phyloP scores from a whole-genome alignment of 2,888 invertebrate species.

The Metalampra italica region DNA sequence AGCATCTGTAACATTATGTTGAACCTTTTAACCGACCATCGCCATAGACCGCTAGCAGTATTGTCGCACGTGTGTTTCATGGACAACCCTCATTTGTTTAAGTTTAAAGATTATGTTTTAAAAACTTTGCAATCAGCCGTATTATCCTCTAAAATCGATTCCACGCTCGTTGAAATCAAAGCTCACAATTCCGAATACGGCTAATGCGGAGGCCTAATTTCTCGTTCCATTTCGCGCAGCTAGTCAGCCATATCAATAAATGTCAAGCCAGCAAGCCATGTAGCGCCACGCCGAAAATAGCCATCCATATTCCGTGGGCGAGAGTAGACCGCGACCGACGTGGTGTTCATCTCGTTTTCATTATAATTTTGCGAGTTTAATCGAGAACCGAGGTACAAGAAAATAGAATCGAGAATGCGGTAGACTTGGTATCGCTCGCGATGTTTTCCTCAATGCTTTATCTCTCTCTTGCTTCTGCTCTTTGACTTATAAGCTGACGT shows the following conservation, averaged over 20 bases:
- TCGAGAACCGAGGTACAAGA: constrained; percentile 1
- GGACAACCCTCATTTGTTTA: no score
- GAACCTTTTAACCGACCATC: no score
- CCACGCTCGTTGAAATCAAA: neutral
- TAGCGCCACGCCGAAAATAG: constrained; percentile 11
- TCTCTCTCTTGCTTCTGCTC: constrained; percentile 60
- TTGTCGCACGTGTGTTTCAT: no score
- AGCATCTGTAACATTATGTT: no score
- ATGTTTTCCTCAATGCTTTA: constrained; percentile 69
- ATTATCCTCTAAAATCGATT: neutral
- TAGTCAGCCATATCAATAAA: constrained; percentile 11
- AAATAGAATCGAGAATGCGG: neutral
- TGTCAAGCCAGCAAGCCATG: constrained; percentile 12
- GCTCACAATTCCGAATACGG: neutral
- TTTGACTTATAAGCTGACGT: constrained; percentile 68
- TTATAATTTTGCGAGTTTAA: constrained; percentile 27
- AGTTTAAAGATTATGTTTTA: no score
- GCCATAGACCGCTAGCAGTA: no score
- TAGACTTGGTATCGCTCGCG: constrained; percentile 21
- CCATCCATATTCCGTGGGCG: constrained; percentile 5
- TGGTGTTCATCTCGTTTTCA: constrained; percentile 21
- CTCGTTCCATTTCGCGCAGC: constrained; percentile 14
- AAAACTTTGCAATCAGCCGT: no score
- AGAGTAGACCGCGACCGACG: constrained; percentile 1
- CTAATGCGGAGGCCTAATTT: constrained; percentile 9